Base-by-base conservation (phyloP, 2,888 invertebrate species). In the Callimorpha dominula region DNA sequence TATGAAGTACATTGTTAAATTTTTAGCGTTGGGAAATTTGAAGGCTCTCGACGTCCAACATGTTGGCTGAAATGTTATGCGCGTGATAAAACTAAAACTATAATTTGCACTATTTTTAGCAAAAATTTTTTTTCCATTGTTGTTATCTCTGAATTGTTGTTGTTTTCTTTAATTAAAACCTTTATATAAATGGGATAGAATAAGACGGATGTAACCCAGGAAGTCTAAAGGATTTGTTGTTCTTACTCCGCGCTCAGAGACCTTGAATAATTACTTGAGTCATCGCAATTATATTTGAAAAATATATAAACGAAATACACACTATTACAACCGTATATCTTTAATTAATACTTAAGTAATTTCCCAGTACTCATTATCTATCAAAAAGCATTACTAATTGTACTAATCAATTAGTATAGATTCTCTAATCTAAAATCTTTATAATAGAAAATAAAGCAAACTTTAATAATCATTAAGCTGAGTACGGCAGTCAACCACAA, bases 1-100 rank as follows among this genome's bases (percentile, higher is more conserved):
- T 63, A 63, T 40, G 3, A n/a, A 50, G 62, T 68, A 68, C 42
- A 31, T 68, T 57, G 63, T 63, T 64, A 64, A n/a, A 57, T 68
- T 68, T n/a, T 68, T 60, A 49, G 46, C 12, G 60, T 68, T 60
- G 11, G 46, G 60, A 60, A 54, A 60, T 60, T 69, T 8, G 69
- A 63, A 60, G 69, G 62, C 20, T 69, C 49, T 69, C 43, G 60
- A 20, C 43, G 46, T 68, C 60, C 31, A 31, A 52, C 52, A 17
- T 15, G 50, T 60, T 60, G 31, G 5, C 14, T 14, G 60, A 31
- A 60, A 31, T 31, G 20, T 57, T 57, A 20, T 57, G 6, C 31
- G 14, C 1, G 31, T 60, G 3, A 31, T 60, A 12, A 31, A 60
- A 31, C 11, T 60, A 4, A 60, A 12, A 60, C 14, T 60, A 4